Percentiles rank a stretch among this genome's conserved stretches.
phyloP scores from a whole-genome alignment of 2,888 invertebrate genomes.

The Cremastinae sp. region DNA sequence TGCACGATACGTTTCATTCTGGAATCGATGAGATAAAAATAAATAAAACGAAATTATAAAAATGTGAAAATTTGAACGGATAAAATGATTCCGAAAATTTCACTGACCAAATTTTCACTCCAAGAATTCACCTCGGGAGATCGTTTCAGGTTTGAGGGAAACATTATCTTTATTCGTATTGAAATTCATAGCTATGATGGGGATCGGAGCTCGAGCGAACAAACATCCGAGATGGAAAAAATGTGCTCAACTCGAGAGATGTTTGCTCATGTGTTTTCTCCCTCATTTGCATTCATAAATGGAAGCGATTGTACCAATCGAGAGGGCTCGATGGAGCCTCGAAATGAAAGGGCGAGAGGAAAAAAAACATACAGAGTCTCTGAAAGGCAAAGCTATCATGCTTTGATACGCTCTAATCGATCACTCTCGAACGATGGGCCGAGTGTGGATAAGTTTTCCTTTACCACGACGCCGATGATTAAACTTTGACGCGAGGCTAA shows the following conservation, averaged over 20 bases:
- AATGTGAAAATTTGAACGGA: neutral
- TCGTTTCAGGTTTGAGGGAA: neutral
- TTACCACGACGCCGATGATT: neutral
- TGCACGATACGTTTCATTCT: no score
- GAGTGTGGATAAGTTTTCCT: slow-evolving; percentile 35
- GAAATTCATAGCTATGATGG: slow-evolving; percentile 3
- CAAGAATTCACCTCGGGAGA: neutral
- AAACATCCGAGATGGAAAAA: slow-evolving; percentile 17
- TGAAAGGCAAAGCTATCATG: slow-evolving; percentile 49
- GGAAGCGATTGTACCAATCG: slow-evolving; percentile 40
- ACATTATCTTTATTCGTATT: slow-evolving; percentile 18
- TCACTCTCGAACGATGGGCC: slow-evolving; percentile 38
- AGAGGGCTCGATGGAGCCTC: slow-evolving; percentile 40
- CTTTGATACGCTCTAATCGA: slow-evolving; percentile 58
- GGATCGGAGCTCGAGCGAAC: slow-evolving; percentile 16
- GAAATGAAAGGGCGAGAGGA: slow-evolving; percentile 13
- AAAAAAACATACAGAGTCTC: slow-evolving; percentile 34
- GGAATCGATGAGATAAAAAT: no score
- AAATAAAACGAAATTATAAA: no score
- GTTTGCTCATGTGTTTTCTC: slow-evolving; percentile 41
- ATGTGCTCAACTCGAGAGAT: slow-evolving; percentile 24
- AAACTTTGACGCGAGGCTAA: neutral
- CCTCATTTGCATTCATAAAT: slow-evolving; percentile 55
- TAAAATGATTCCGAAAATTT: no score
- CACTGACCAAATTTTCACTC: neutral